Base-by-base conservation (phyloP, 2,113 vertebrate species). In the Glaucomys volans region DNA sequence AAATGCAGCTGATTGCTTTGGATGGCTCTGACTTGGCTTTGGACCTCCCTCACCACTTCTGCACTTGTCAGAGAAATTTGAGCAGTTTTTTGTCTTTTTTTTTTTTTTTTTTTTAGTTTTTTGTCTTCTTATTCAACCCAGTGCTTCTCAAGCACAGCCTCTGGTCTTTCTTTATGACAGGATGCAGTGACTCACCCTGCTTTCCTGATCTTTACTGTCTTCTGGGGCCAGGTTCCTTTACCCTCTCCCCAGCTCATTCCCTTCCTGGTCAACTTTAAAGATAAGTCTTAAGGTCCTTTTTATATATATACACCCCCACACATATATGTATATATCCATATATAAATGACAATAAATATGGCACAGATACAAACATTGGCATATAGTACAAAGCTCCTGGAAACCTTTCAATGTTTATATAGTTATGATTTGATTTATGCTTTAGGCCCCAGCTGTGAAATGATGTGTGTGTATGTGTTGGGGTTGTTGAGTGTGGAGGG, bases 51-150 rank as follows among this genome's bases (percentile, higher is more conserved):
- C 13, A 2, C 44, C 12, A 57, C 40, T 13, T 50, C 52, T 35
- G 16, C 32, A 74, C 69, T 76, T 54, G 26, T 20, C 76, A 40
- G 44, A 62, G 87, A 66, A 52, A 62, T 77, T 85, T 4, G 14
- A 14, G 18, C 2, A 32, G 28, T 11, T 76, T 83, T 54, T 83
- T 80, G 32, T 2, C 32, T n/a, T 93, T 90, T 91, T 87, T 11
- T 76, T 83, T 54, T 83, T 11, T 76, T 83, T 54, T 83, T 11
- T 76, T 83, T 54, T 83, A 32, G 28, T 11, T 76, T 83, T 54
- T 83, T 80, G 32, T 2, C 32, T n/a, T 93, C 92, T 91, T 87
- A 90, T 66, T 84, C 64, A 90, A 59, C 44, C 5, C 35, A n/a
- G 11, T 17, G 28, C 52, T 86, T 76, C 28, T 59, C 52, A 18